A percentile compares a stretch with the other conserved stretches of the same genome.
Evolutionary conservation across 1,140 invertebrate genomes (phyloP).

Genomic region (Trichonephila inaurata): DNA sequence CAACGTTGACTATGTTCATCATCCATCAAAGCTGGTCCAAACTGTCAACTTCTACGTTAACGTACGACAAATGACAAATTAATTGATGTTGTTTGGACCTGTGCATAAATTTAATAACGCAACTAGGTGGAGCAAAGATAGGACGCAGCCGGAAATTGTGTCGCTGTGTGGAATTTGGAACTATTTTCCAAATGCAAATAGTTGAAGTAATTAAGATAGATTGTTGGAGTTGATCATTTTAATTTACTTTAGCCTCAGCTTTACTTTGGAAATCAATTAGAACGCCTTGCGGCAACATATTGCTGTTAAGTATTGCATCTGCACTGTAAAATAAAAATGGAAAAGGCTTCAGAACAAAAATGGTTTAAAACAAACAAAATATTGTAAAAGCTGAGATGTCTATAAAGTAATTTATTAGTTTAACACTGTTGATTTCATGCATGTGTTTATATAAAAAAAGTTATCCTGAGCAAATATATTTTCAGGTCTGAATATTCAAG

Average conservation of each 20-base stretch:
- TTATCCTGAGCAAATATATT: too few relatives aligned
- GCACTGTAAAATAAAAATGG: too few relatives aligned
- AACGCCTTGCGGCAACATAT: not conserved
- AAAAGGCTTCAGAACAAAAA: too few relatives aligned
- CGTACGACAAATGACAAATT: conserved; percentile 64
- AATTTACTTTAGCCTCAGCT: not conserved
- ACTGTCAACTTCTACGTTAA: conserved; percentile 44
- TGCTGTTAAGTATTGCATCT: not conserved
- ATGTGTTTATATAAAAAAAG: too few relatives aligned
- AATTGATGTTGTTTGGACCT: conserved; percentile 70
- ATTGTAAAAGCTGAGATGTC: not conserved
- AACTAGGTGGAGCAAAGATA: not conserved
- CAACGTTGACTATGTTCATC: not conserved
- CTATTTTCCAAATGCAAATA: conserved; percentile 8
- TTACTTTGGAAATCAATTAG: not conserved
- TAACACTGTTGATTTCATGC: too few relatives aligned
- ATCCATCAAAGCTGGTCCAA: conserved; percentile 49
- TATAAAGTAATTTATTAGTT: not conserved
- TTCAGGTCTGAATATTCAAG: too few relatives aligned
- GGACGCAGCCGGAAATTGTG: not conserved
- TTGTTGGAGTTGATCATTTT: not conserved
- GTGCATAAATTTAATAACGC: conserved; percentile 66
- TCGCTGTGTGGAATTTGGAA: not conserved
- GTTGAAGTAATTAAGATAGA: conserved; percentile 40
- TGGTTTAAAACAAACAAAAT: not conserved